Evolutionary conservation across 2,888 invertebrate genomes (phyloP).

Genomic region (Cacoxenus indagator): DNA sequence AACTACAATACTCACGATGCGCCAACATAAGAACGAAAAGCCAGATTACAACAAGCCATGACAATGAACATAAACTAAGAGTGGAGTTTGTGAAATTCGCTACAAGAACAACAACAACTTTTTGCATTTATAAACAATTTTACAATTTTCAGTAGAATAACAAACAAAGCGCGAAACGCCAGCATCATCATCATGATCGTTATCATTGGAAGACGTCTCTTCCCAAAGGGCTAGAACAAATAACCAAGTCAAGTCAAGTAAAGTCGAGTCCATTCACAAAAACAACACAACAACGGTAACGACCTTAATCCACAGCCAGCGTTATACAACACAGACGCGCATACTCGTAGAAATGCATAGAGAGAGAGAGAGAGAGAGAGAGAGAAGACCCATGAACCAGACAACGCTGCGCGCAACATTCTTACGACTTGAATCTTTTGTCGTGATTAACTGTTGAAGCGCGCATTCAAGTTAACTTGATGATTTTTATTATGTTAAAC

Average conservation of each 20-base stretch:
- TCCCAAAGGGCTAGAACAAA: constrained; percentile 19
- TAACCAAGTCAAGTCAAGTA: background rate
- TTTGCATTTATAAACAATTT: constrained; percentile 25
- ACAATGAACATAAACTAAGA: constrained; percentile 8
- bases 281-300: constrained; percentile 45
- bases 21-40: constrained; percentile 53
- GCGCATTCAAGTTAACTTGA: constrained; percentile 49
- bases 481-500: background rate
- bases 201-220: background rate
- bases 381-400: constrained; percentile 1
- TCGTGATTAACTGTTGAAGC: constrained; percentile 52
- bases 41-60: constrained; percentile 34
- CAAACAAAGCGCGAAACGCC: constrained; percentile 52
- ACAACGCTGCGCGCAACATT: constrained; percentile 43
- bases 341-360: constrained; percentile 7
- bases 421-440: constrained; percentile 45
- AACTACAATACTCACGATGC: background rate
- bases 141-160: constrained; percentile 45
- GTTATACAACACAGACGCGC: constrained; percentile 45
- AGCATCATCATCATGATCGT: constrained; percentile 28
- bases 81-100: too few species aligned
- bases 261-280: constrained; percentile 36
- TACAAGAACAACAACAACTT: constrained; percentile 14
- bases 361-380: background rate
- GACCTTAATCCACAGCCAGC: constrained; percentile 50